Base-by-base conservation (phyloP, 1,140 invertebrate species). In the Temnothorax curvispinosus region DNA sequence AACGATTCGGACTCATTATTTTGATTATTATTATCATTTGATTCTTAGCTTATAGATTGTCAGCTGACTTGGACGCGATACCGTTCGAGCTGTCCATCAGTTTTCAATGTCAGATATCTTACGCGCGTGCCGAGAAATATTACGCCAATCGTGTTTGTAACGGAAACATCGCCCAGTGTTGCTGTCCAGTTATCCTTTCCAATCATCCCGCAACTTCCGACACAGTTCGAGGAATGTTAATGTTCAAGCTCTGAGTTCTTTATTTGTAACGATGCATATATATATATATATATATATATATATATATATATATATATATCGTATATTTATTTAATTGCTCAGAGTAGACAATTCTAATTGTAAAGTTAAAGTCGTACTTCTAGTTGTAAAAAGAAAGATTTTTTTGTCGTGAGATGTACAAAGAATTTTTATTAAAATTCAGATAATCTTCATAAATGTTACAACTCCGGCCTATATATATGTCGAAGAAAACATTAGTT, bases 201-300 rank as follows among this genome's bases (percentile, higher is more conserved):
- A 67, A 82, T 62, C 54, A 27, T 84, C 65, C 64, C 78, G 86
- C 62, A 54, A 88, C 78, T 91, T 88, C 88, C 88, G 67, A 72
- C 60, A 64, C 62, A 35, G 67, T 60, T 58, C 27, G 0, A 72
- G 74, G 80, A 82, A 72, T 82, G 32, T 74, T 54, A 32, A 60
- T 47, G 67, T 18, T 67, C 44, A 21, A 21, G 62, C 9, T 47
- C 5, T 9, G 8, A 82, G 21, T 4, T 56, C 27, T 60, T 74
- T 80, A 80, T 5, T 82, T 58, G 32, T 47, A 21, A 78, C 41
- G 6, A 56, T 6, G 5, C 27, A 27, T 27, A 27, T 27, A 27
- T 27, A 27, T 27, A 27, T 11, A 64, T 3, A 27, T 27, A 27
- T 27, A 27, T 27, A 27, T 27, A 27, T 11, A 64, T 3, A 27